Evolutionary conservation across 2,113 vertebrate genomes (phyloP).

Genomic region (Hystrix cristata): DNA sequence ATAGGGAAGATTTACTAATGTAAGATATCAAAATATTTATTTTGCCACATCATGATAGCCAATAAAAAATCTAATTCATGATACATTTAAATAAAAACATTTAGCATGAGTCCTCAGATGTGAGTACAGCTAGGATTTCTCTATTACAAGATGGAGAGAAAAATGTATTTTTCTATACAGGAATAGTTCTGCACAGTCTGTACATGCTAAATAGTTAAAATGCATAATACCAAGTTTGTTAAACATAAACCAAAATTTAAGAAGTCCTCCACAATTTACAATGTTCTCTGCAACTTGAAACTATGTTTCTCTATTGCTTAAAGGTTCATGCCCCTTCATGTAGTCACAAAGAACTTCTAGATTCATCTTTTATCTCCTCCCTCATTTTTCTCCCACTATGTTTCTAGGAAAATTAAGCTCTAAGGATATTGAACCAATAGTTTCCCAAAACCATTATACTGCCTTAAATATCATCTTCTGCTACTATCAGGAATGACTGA

Average conservation of each 20-base stretch:
- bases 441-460: neutral
- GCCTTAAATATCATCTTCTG: neutral
- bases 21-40: conserved; percentile 43
- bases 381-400: neutral
- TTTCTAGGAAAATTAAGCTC: neutral
- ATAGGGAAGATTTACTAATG: neutral
- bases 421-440: neutral
- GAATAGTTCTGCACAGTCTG: neutral
- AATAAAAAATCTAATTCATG: conserved; percentile 31
- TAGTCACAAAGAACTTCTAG: neutral
- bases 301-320: neutral
- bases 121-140: neutral
- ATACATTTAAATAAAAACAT: conserved; percentile 30
- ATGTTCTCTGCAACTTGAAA: neutral
- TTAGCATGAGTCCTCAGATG: neutral
- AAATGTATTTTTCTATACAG: neutral
- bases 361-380: neutral
- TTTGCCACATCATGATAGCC: neutral
- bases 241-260: conserved; percentile 26
- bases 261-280: neutral
- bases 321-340: neutral
- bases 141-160: neutral
- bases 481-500: neutral
- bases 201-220: neutral
- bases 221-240: neutral